A percentile compares a stretch with the other conserved stretches of the same genome.
These are phyloP conservation scores for Folsomia manolachei DNA, from an alignment of 2,888 invertebrate species.

Conservation along the genomic window DNA sequence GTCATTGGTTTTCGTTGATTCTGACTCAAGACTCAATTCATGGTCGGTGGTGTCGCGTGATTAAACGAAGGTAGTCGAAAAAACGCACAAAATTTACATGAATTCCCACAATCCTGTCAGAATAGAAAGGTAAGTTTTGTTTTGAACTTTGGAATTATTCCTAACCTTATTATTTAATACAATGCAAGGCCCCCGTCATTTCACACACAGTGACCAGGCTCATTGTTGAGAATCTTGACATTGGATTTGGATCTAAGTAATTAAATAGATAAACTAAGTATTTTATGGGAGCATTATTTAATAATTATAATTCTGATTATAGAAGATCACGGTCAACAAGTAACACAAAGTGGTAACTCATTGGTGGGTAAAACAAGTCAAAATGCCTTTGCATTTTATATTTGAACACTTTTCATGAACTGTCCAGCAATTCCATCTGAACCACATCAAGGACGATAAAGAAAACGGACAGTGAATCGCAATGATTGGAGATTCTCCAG, in stretches of 20 bases:
- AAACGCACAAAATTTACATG: not conserved
- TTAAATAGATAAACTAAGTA: not conserved
- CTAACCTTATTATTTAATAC: not conserved
- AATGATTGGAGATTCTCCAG: conserved; percentile 13
- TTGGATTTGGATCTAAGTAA: not conserved
- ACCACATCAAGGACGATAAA: too few species aligned
- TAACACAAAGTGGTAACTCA: too few species aligned
- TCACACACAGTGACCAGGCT: too few species aligned
- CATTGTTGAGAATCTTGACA: not conserved
- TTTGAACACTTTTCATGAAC: too few species aligned
- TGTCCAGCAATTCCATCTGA: too few species aligned
- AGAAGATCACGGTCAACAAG: conserved; percentile 34
- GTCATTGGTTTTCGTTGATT: too few species aligned
- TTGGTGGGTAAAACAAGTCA: too few species aligned
- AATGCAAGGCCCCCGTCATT: not conserved
- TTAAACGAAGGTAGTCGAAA: not conserved
- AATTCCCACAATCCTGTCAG: not conserved
- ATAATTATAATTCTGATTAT: not conserved
- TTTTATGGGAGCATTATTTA: not conserved
- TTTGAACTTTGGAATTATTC: not conserved
- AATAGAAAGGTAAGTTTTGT: not conserved
- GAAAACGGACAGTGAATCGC: too few species aligned
- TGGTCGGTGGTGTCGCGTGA: not conserved
- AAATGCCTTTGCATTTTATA: too few species aligned
- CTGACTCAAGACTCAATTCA: too few species aligned